Percentiles rank a stretch among this genome's conserved stretches.
Evolutionary conservation across 2,888 invertebrate genomes (phyloP).

Genomic region (Drosophila villosipedis): DNA sequence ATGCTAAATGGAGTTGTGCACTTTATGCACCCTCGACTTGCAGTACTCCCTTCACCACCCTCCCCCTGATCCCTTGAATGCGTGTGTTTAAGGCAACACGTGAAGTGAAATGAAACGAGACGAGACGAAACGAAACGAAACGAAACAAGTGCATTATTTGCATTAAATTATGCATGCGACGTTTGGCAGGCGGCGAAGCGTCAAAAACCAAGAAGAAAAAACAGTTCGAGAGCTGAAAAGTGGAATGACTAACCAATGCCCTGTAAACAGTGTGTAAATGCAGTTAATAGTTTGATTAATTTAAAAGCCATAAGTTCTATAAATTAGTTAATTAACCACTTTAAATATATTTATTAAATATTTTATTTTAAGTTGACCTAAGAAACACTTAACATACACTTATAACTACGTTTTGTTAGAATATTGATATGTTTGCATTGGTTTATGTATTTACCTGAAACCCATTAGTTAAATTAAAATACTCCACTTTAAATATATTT

Average conservation of each 20-base stretch:
- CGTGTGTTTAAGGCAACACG: slow-evolving; percentile 63
- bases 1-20: slow-evolving; percentile 76
- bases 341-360: not conserved
- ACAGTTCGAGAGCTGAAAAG: not conserved
- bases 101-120: slow-evolving; percentile 76
- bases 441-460: not conserved
- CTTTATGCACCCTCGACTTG: slow-evolving; percentile 35
- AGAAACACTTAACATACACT: not conserved
- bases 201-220: slow-evolving; percentile 53
- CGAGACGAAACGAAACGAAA: slow-evolving; percentile 70
- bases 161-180: slow-evolving; percentile 79
- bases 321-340: not conserved
- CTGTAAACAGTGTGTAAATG: slow-evolving; percentile 1
- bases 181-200: slow-evolving; percentile 59
- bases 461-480: not conserved
- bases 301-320: not conserved
- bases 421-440: not conserved
- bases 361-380: not conserved
- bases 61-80: not conserved
- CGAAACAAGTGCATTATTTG: slow-evolving; percentile 81
- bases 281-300: not conserved
- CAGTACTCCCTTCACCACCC: not conserved
- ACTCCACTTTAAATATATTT: not conserved
- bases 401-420: accelerated
- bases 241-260: slow-evolving; percentile 2